Evolutionary conservation across 2,888 invertebrate genomes (phyloP), one percentile per base, ranked within the genome.

Genomic region (Drosophila anomelani): DNA sequence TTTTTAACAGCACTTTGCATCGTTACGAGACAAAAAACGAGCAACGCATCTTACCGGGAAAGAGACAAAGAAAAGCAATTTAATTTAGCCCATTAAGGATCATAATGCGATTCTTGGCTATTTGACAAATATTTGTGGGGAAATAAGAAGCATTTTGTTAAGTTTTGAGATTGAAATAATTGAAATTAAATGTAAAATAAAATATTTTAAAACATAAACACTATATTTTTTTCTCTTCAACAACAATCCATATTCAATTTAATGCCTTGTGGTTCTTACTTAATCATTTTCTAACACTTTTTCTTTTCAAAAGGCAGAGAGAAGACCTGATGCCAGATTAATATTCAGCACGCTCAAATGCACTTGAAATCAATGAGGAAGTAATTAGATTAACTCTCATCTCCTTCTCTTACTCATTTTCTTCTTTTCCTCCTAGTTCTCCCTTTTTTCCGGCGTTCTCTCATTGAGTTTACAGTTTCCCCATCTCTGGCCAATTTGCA

Each of bases 321-420:
- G 38, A n/a, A 15, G 38, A 20, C 49, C 17, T 17, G 60, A 34
- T 17, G 46, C 41, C 34, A 60, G 49, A 23, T 51, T 39, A 41
- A 36, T 51, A 51, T 47, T 17, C 51, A 46, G 46, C 74, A 74
- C 74, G 79, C 71, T 76, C 66, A 60, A 61, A 54, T 70, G 62
- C 68, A 66, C 73, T 49, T 23, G 64, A 69, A 76, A 86, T 84
- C 84, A 84, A 88, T 84, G 79, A 83, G 84, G 88, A 84, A 84
- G 88, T 79, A 86, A 86, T 88, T 83, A 71, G 80, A 82, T 78
- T 77, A 58, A 46, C 68, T 84, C 32, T 47, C 36, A n/a, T 62
- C 26, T 55, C 51, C 38, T 29, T 15, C 51, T 15, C 12, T 32
- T 32, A 7, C 49, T 17, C 32, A 49, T 36, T 36, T 36, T 36